Evolutionary conservation across 1,140 invertebrate species (phyloP).

Genomic region (Procambarus virginalis): DNA sequence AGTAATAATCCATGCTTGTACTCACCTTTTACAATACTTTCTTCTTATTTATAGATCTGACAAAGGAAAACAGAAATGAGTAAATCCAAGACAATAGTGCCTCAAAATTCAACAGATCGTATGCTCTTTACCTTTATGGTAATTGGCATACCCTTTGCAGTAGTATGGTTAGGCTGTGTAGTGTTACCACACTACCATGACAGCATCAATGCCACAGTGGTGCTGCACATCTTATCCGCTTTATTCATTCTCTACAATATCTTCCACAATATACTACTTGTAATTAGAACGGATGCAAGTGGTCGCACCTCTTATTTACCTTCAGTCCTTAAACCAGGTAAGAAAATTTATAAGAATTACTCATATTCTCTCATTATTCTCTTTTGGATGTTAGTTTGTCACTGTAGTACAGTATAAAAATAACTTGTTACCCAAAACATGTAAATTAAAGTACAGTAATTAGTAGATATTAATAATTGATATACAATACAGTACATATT

Average conservation of each 20-base stretch:
- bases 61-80: slow-evolving; percentile 24
- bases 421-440: too few species aligned
- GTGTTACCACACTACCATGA: slow-evolving; percentile 47
- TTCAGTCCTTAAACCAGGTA: slow-evolving; percentile 56
- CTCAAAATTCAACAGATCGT: slow-evolving; percentile 40
- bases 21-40: not conserved
- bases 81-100: slow-evolving; percentile 33
- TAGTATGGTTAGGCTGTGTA: slow-evolving; percentile 40
- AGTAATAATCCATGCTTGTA: too few species aligned
- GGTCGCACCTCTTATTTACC: slow-evolving; percentile 55
- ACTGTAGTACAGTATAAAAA: too few species aligned
- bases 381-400: too few species aligned
- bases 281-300: slow-evolving; percentile 58
- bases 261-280: slow-evolving; percentile 52
- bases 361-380: not conserved
- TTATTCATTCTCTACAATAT: slow-evolving; percentile 53
- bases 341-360: not conserved
- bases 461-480: too few species aligned
- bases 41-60: not conserved
- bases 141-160: slow-evolving; percentile 51
- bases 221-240: slow-evolving; percentile 36
- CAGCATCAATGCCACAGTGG: slow-evolving; percentile 16
- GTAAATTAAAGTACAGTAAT: too few species aligned
- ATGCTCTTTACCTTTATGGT: slow-evolving; percentile 41
- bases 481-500: too few species aligned